phyloP scores from a whole-genome alignment of 2,113 vertebrate species.

The Porphyrio hochstetteri region DNA sequence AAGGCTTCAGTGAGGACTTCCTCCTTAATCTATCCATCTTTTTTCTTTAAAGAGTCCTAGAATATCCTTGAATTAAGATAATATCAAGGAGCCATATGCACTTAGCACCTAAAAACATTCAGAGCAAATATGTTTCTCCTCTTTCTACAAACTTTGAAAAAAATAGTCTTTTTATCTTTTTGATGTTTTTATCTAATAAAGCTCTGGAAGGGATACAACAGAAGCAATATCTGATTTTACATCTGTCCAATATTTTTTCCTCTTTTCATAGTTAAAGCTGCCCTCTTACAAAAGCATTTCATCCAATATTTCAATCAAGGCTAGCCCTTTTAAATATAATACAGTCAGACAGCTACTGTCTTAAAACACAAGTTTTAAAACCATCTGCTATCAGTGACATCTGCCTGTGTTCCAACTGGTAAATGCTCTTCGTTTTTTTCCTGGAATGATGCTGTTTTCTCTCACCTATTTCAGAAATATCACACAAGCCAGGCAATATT shows the following conservation, averaged over 20 bases:
- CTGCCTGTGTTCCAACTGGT: not conserved
- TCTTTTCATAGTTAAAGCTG: not conserved
- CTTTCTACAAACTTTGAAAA: not conserved
- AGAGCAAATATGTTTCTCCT: not conserved
- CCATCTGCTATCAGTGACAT: constrained; percentile 28
- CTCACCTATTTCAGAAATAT: constrained; percentile 48
- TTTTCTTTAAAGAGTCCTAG: not conserved
- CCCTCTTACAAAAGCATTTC: not conserved
- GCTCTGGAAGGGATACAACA: not conserved
- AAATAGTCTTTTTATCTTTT: not conserved
- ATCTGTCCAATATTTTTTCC: not conserved
- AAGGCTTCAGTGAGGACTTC: not conserved
- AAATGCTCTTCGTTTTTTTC: constrained; percentile 12
- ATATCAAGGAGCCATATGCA: not conserved
- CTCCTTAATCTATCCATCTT: not conserved
- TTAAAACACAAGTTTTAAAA: constrained; percentile 10
- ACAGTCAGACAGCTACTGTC: constrained; percentile 18
- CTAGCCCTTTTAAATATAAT: constrained; percentile 9
- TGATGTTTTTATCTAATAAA: not conserved
- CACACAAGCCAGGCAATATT: not conserved
- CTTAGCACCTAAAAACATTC: not conserved
- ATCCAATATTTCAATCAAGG: not conserved
- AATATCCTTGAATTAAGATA: not conserved
- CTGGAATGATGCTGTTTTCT: not conserved
- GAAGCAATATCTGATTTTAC: not conserved